Evolutionary conservation across 2,797 vertebrate species (phyloP).

Genomic region (Naso thynnoides): DNA sequence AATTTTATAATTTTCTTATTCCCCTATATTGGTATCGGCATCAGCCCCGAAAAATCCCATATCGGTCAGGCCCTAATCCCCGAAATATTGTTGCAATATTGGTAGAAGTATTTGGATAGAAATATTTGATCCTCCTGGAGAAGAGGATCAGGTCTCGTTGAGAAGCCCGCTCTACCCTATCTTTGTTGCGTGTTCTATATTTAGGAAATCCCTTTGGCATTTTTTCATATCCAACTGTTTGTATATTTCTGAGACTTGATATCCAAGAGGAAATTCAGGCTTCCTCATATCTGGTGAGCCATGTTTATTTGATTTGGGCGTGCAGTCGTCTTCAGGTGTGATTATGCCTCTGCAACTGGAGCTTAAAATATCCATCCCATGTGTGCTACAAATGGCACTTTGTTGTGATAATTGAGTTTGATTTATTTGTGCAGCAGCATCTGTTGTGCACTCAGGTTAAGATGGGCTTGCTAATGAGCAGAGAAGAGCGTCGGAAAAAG

Average conservation of each 20-base stretch:
- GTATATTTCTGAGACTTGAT: conserved; percentile 49
- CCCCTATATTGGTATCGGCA: too few species aligned
- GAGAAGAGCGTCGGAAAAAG: conserved; percentile 20
- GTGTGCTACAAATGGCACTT: conserved; percentile 54
- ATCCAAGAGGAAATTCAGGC: conserved; percentile 25
- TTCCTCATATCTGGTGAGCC: conserved; percentile 33
- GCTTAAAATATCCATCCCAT: conserved; percentile 45
- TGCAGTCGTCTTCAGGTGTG: conserved; percentile 31
- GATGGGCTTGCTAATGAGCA: conserved; percentile 62
- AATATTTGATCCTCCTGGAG: too few species aligned
- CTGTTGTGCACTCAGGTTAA: conserved; percentile 49
- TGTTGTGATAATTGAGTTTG: conserved; percentile 69
- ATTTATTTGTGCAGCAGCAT: conserved; percentile 61
- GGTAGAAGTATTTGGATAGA: too few species aligned
- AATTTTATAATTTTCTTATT: too few species aligned
- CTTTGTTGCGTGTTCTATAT: conserved; percentile 58
- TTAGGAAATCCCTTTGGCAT: conserved; percentile 52
- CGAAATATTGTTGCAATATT: too few species aligned
- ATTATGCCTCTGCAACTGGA: conserved; percentile 18
- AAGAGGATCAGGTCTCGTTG: conserved; percentile 38
- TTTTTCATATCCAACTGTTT: conserved; percentile 42
- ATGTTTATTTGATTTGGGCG: conserved; percentile 43
- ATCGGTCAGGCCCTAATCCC: too few species aligned
- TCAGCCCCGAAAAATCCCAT: too few species aligned
- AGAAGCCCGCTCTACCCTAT: conserved; percentile 21